Percentiles rank a stretch among this genome's conserved stretches.
phyloP scores from a whole-genome alignment of 2,113 vertebrate species.

The Lasiurus cinereus region DNA sequence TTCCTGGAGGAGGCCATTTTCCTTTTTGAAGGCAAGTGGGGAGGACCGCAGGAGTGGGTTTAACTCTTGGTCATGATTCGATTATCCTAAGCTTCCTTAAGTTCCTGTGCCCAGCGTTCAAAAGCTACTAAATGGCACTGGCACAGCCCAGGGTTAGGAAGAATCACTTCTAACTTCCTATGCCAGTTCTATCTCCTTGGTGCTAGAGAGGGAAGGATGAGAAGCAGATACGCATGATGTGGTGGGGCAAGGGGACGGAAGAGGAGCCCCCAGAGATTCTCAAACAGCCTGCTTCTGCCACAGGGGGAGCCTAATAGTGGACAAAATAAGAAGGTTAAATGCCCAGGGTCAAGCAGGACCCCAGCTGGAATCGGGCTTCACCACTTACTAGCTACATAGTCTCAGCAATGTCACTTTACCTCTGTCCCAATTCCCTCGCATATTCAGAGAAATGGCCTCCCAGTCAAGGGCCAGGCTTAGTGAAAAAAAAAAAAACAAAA shows the following conservation, averaged over 20 bases:
- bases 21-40: not conserved
- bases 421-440: not conserved
- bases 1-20: slow-evolving; percentile 32
- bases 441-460: not conserved
- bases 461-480: not conserved
- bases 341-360: not conserved
- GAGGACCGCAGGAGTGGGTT: not conserved
- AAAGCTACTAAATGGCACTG: not conserved
- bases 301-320: rapidly evolving
- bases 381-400: not conserved
- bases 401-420: not conserved
- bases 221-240: not conserved
- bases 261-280: not conserved
- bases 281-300: not conserved
- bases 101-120: slow-evolving; percentile 44
- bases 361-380: not conserved
- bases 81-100: slow-evolving; percentile 45
- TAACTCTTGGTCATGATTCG: slow-evolving; percentile 47
- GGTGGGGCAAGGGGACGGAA: not conserved
- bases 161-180: not conserved
- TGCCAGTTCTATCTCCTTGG: not conserved
- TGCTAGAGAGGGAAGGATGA: not conserved
- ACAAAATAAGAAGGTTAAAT: not conserved
- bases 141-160: not conserved
- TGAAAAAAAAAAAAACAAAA: slow-evolving; percentile 3